Evolutionary conservation across 2,113 vertebrate genomes (phyloP), one percentile per base, ranked within the genome.

Genomic region (Edolisoma coerulescens): DNA sequence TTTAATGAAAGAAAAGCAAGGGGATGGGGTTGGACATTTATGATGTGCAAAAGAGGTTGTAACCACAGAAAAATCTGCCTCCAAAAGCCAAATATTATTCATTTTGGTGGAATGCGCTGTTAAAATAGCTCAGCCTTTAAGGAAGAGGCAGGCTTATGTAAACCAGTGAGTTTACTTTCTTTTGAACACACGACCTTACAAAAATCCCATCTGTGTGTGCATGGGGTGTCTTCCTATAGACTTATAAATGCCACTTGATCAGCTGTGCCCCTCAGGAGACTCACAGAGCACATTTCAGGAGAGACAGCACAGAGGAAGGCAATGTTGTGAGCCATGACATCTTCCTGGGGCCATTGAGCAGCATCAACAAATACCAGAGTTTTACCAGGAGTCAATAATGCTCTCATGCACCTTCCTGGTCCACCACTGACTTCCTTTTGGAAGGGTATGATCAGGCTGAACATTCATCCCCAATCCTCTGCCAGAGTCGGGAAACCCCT

Each of bases 31-130:
- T 96, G 61, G 81, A 83, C 91, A 93, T 97, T 96, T 94, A 94
- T 90, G 89, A 96, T 96, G 91, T 97, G 89, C 84, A 85, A 87
- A 94, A 93, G 94, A 93, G 83, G 93, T 97, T 96, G 80, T 95
- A 92, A 95, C 96, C 86, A 91, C 96, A 45, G 59, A 97, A 96
- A 97, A 96, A 96, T 96, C 70, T 97, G 70, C 60, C 64, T 96
- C 92, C 76, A 84, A 94, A 97, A 87, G 86, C 84, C 93, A 97
- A 93, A 88, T 91, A 57, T 96, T 97, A 96, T 96, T 97, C 96
- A 94, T 73, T 96, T 95, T 95, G 92, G 90, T 93, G 74, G 95
- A 96, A 86, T 90, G 68, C 44, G 32, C 83, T 82, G 83, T 88
- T 81, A 96, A 86, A 96, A 96, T 90, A 94, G 75, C 68, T 90